Evolutionary conservation across 2,797 vertebrate genomes (phyloP), one percentile per base, ranked within the genome.

Genomic region (Psittacula derbiana): DNA sequence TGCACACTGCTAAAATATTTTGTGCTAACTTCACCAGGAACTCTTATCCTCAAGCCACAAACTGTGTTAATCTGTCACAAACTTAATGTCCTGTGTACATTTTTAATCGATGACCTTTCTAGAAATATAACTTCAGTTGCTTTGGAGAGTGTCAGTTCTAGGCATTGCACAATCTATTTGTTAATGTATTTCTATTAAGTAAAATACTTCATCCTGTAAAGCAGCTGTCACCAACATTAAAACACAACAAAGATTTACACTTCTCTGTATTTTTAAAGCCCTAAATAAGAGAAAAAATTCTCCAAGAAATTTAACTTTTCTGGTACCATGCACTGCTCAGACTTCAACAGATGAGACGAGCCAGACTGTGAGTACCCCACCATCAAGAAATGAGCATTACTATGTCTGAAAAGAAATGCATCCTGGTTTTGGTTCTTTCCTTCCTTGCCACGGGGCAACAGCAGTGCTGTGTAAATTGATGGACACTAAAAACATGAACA

Each of bases 1-100:
- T 4, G 40, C 52, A 46, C 30, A 10, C 8, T 46, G 41, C 28
- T 61, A 23, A 75, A 71, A 41, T 10, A 55, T 33, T 52, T 38
- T 60, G 38, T 18, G 25, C 53, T 31, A 78, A 27, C 33, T 55
- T 52, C 38, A 44, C 70, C 38, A 46, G 44, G 12, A 72, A 41
- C 16, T 53, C 60, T 33, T 30, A 31, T 8, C 33, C 44, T 60
- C 19, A 33, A 36, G 33, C 27, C 49, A 73, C 40, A 40, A 47
- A 55, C 18, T 24, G 24, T 8, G 11, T 40, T 46, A 21, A 72
- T 44, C 38, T 65, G 41, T 20, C 33, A 36, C 3, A 61, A 88
- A 62, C 12, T 3, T 30, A 85, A 62, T 2, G 1, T 58, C 12
- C 1, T 5, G 18, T 4, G 24, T 8, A 49, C 5, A 17, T 20